These are phyloP conservation scores for Lateolabrax maculatus DNA, from an alignment of 2,797 vertebrate species.

Conservation along the genomic window DNA sequence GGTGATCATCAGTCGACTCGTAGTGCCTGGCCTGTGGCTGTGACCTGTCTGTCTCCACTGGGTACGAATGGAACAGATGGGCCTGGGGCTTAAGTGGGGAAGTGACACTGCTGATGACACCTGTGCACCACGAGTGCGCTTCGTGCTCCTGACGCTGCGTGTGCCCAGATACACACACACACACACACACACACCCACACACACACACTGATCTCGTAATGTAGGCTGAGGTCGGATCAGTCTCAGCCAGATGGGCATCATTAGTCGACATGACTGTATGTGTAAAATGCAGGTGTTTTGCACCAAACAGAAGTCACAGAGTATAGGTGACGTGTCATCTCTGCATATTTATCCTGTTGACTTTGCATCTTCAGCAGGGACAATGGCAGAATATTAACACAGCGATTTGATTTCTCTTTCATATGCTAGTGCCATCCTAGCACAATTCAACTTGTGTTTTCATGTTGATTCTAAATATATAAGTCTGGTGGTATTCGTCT, in stretches of 20 bases:
- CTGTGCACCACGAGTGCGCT: constrained; percentile 55
- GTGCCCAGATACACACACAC: constrained; percentile 6
- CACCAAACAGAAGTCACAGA: constrained; percentile 5
- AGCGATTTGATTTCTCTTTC: neutral
- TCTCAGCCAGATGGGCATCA: constrained; percentile 60
- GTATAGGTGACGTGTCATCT: neutral
- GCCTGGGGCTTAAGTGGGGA: constrained; percentile 50
- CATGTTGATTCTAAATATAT: neutral
- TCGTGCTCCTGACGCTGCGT: constrained; percentile 30
- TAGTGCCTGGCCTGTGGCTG: constrained; percentile 48
- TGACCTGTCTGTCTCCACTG: constrained; percentile 34
- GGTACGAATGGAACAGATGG: constrained; percentile 76
- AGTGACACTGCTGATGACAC: constrained; percentile 66
- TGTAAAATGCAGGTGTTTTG: constrained; percentile 23
- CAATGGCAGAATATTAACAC: neutral
- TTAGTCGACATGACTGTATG: constrained; percentile 49
- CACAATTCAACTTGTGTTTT: neutral
- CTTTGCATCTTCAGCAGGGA: neutral
- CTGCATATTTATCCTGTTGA: neutral
- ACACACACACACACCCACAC: neutral
- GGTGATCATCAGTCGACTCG: constrained; percentile 38
- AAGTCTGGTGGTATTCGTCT: neutral
- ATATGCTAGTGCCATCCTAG: neutral
- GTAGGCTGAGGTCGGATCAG: constrained; percentile 53
- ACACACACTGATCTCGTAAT: constrained; percentile 51